These are phyloP conservation scores for Nesoenas mayeri DNA, from an alignment of 2,113 vertebrate species.

Conservation along the genomic window DNA sequence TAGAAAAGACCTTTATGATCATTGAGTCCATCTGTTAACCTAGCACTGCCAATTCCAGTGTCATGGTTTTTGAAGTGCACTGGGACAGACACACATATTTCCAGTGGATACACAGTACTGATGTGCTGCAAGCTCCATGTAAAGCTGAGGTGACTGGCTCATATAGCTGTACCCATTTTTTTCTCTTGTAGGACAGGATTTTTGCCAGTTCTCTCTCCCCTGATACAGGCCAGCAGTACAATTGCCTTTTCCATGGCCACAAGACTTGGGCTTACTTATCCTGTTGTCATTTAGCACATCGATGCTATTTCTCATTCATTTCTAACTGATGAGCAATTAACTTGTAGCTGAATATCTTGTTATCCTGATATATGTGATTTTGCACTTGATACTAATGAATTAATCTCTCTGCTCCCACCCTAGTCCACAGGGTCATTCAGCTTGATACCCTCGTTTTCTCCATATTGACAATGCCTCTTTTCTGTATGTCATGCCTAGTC, in stretches of 20 bases:
- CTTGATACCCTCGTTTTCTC: not conserved
- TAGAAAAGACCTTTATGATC: no score
- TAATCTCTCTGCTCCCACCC: not conserved
- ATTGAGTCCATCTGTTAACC: no score
- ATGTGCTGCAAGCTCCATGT: not conserved
- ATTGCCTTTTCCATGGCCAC: not conserved
- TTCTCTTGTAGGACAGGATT: not conserved
- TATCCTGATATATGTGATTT: constrained; percentile 11
- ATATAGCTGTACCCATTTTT: not conserved
- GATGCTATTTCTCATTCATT: not conserved
- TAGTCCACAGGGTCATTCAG: not conserved
- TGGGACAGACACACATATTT: not conserved
- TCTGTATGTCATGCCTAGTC: not conserved
- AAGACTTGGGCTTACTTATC: not conserved
- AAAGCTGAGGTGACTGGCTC: not conserved
- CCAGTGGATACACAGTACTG: not conserved
- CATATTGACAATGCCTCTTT: not conserved
- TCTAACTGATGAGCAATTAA: constrained; percentile 30
- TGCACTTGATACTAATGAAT: not conserved
- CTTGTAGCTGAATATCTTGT: not conserved
- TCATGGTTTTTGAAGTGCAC: fast-evolving
- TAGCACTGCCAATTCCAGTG: no score
- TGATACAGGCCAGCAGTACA: not conserved
- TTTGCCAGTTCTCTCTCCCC: not conserved
- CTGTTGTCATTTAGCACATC: not conserved